phyloP scores from a whole-genome alignment of 2,888 invertebrate species.

The Lasioglossum morio region DNA sequence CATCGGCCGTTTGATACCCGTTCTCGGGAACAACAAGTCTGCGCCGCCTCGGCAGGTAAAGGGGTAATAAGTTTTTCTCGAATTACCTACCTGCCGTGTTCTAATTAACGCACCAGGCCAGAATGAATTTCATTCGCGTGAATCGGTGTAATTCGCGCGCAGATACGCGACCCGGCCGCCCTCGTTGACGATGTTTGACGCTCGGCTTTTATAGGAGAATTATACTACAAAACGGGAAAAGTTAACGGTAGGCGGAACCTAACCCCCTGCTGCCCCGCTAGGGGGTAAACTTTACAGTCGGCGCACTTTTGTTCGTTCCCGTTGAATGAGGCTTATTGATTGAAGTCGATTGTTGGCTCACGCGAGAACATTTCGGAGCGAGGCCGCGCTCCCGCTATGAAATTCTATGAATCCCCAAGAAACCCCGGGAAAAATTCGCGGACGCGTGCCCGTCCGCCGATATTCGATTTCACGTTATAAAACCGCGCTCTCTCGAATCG shows the following conservation, averaged over 20 bases:
- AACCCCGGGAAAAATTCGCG: slow-evolving; percentile 38
- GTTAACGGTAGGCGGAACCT: neutral
- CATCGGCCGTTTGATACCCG: neutral
- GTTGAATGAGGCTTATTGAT: slow-evolving; percentile 58
- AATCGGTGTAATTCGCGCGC: slow-evolving; percentile 52
- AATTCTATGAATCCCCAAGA: slow-evolving; percentile 57
- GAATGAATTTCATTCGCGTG: slow-evolving; percentile 54
- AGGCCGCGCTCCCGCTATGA: slow-evolving; percentile 33
- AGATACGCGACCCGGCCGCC: neutral
- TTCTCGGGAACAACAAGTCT: neutral
- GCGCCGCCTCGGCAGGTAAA: neutral
- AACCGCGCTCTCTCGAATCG: slow-evolving; percentile 26
- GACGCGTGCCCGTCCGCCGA: neutral
- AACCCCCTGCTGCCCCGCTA: neutral
- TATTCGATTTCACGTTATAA: slow-evolving; percentile 15
- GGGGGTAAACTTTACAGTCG: slow-evolving; percentile 63
- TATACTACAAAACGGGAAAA: slow-evolving; percentile 25
- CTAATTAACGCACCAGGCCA: slow-evolving; percentile 40
- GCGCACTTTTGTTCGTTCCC: slow-evolving; percentile 59
- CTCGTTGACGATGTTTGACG: slow-evolving; percentile 45
- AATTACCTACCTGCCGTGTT: slow-evolving; percentile 35
- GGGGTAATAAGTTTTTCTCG: slow-evolving; percentile 41
- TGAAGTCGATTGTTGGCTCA: slow-evolving; percentile 54
- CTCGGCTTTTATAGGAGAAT: slow-evolving; percentile 50
- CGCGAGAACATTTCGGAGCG: slow-evolving; percentile 39